A percentile compares a stretch with the other conserved stretches of the same genome.
Evolutionary conservation across 1,140 invertebrate species (phyloP).

Genomic region (Nebria ingens): DNA sequence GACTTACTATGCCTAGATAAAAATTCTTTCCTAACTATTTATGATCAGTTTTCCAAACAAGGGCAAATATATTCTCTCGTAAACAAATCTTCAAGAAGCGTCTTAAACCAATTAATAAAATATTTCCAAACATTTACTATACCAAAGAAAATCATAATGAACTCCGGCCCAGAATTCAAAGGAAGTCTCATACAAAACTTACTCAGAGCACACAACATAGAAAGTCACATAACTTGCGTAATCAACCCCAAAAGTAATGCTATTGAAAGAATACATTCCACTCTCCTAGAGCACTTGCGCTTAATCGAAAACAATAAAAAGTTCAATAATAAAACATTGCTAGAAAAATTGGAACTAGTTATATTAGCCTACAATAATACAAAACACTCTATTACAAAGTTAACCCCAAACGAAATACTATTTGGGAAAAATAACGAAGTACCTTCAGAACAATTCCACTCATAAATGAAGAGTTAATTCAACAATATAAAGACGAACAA

Average conservation of each 20-base stretch:
- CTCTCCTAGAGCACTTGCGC: not conserved
- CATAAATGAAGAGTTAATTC: not conserved
- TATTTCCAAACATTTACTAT: not conserved
- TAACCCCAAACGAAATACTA: not conserved
- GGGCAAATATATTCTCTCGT: not conserved
- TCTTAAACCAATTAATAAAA: not conserved
- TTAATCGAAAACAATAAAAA: not conserved
- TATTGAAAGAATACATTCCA: not conserved
- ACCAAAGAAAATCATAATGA: not conserved
- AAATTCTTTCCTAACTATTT: not conserved
- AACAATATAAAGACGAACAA: not conserved
- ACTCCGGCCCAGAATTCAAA: not conserved
- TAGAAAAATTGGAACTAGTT: not conserved
- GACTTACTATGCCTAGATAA: not conserved
- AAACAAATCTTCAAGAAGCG: not conserved
- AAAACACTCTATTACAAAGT: not conserved
- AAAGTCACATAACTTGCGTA: not conserved
- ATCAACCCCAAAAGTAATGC: not conserved
- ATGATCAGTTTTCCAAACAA: not conserved
- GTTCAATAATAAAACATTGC: not conserved
- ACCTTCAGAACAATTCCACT: not conserved
- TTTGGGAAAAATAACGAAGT: not conserved
- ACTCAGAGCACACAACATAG: not conserved
- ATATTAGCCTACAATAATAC: not conserved
- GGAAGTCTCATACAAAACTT: not conserved